Evolutionary conservation across 2,113 vertebrate genomes (phyloP).

Genomic region (Plectropomus leopardus): DNA sequence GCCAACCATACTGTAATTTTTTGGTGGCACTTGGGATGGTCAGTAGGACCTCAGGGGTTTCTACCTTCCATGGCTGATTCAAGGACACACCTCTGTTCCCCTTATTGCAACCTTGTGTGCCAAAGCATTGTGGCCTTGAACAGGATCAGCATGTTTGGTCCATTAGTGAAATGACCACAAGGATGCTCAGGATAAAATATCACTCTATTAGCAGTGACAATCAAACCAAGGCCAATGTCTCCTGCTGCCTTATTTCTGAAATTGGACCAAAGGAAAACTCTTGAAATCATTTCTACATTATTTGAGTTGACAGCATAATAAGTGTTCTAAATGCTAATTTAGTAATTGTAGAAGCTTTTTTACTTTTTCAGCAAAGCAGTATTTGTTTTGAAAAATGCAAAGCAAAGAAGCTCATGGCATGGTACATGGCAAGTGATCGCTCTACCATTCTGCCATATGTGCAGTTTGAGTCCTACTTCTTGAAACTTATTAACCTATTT

Average conservation of each 20-base stretch:
- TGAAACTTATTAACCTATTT: too few relatives aligned
- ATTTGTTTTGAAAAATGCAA: background rate
- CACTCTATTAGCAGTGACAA: background rate
- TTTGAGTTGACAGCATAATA: background rate
- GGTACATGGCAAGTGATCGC: background rate
- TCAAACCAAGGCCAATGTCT: slow-evolving; percentile 14
- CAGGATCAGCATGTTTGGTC: background rate
- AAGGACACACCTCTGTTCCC: background rate
- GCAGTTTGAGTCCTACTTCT: background rate
- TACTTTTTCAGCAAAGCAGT: background rate
- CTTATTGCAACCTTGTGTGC: background rate
- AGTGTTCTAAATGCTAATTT: background rate
- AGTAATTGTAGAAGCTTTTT: background rate
- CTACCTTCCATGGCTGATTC: background rate
- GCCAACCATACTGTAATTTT: background rate
- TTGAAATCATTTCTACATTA: background rate
- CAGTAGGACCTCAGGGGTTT: too few relatives aligned
- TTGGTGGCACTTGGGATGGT: background rate
- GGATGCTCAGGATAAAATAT: slow-evolving; percentile 1
- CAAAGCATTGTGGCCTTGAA: background rate
- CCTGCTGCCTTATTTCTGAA: background rate
- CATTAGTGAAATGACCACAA: slow-evolving; percentile 24
- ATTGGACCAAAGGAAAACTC: background rate
- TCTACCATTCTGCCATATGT: background rate
- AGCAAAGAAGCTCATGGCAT: background rate